A percentile compares a stretch with the other conserved stretches of the same genome.
phyloP scores from a whole-genome alignment of 2,888 invertebrate species.

The Erpobdella octoculata region DNA sequence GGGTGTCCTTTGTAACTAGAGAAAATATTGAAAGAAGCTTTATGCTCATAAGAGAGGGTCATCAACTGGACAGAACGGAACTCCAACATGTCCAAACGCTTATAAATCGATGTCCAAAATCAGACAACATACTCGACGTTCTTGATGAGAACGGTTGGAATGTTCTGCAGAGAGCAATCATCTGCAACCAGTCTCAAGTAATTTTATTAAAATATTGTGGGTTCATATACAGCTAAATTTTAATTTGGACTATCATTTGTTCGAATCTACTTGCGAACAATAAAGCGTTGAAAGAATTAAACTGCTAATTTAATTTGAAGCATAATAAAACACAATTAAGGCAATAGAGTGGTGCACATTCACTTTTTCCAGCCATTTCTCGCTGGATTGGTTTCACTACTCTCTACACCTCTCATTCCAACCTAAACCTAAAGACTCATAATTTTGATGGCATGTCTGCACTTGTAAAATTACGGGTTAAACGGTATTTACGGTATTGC shows the following conservation, averaged over 20 bases:
- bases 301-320: neutral
- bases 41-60: slow-evolving; percentile 29
- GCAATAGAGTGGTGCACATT: no score
- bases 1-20: slow-evolving; percentile 35
- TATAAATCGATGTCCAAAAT: slow-evolving; percentile 34
- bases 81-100: slow-evolving; percentile 37
- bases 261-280: neutral
- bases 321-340: no score
- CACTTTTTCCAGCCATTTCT: no score
- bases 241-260: neutral
- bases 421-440: no score
- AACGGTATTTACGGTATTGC: no score
- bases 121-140: slow-evolving; percentile 37
- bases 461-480: no score
- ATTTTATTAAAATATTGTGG: neutral
- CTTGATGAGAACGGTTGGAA: slow-evolving; percentile 59
- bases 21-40: slow-evolving; percentile 36
- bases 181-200: slow-evolving; percentile 56
- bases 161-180: slow-evolving; percentile 66
- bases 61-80: slow-evolving; percentile 33
- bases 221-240: neutral
- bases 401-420: no score
- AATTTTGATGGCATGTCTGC: no score
- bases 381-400: no score
- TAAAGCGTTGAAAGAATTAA: neutral